Conservation (phyloP, 2,888 invertebrate genomes). For the Lottia scabra region DNA sequence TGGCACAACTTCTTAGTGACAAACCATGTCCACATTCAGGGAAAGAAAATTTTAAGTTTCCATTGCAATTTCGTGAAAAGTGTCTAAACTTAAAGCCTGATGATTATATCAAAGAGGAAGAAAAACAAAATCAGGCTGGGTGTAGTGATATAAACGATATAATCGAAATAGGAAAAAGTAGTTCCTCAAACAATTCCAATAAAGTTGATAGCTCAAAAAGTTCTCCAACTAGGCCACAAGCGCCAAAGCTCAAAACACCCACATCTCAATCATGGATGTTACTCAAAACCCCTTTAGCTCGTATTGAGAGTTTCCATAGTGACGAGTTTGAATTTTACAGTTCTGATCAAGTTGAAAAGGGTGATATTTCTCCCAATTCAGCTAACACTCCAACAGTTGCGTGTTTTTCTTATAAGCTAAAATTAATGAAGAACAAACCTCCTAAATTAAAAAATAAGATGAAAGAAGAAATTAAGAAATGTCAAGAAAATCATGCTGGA, state of each 20-base stretch:
- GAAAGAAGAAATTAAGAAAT: not conserved
- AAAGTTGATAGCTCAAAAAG: constrained; percentile 1
- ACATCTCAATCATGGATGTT: constrained; percentile 57
- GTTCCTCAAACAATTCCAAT: not conserved
- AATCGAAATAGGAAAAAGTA: not conserved
- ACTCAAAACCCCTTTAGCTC: constrained; percentile 58
- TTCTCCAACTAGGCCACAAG: not conserved
- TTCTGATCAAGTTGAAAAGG: constrained; percentile 39
- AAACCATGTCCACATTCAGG: not conserved
- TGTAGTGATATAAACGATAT: not conserved
- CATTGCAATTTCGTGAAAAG: not conserved
- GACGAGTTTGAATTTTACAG: constrained; percentile 58
- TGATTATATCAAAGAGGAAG: not conserved
- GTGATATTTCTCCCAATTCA: constrained; percentile 46
- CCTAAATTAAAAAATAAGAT: constrained; percentile 39
- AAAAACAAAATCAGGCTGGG: not conserved
- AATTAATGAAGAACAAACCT: constrained; percentile 50
- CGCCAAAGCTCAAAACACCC: constrained; percentile 37
- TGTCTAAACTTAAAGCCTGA: not conserved
- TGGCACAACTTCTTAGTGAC: constrained; percentile 21
- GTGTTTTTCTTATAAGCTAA: constrained; percentile 59
- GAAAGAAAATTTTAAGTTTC: not conserved
- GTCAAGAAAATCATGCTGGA: not conserved
- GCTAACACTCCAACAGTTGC: constrained; percentile 58
- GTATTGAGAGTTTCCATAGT: constrained; percentile 64